Evolutionary conservation across 1,140 invertebrate genomes (phyloP).

Genomic region (Acyrthosiphon pisum): DNA sequence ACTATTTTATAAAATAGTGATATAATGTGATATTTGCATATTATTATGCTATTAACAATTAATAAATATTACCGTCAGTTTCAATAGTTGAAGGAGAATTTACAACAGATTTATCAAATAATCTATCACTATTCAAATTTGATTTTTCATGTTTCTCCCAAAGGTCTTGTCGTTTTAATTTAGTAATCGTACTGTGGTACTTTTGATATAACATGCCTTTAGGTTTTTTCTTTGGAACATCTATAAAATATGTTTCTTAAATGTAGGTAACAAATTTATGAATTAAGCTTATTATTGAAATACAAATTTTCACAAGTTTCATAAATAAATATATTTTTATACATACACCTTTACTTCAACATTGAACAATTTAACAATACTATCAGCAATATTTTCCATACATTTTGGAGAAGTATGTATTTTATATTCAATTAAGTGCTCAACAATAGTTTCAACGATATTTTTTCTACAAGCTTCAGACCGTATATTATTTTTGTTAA

Average conservation of each 20-base stretch:
- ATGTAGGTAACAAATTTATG: neutral
- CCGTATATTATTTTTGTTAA: neutral
- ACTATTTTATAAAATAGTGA: too few species aligned
- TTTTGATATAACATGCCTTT: neutral
- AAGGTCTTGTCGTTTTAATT: neutral
- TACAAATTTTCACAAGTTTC: too few species aligned
- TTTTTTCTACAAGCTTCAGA: neutral
- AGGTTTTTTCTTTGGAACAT: neutral
- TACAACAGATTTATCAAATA: neutral
- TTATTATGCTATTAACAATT: neutral
- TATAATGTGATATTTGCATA: neutral
- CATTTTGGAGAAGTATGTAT: neutral
- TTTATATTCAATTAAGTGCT: neutral
- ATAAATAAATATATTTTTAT: too few species aligned
- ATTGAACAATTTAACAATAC: neutral
- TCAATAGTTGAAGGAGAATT: neutral
- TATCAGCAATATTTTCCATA: neutral
- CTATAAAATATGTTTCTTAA: neutral
- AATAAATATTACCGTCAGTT: neutral
- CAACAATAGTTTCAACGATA: neutral
- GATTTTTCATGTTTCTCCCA: neutral
- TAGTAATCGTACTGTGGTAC: neutral
- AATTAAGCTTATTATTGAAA: too few species aligned
- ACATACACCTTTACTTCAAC: neutral
- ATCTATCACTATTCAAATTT: neutral